Evolutionary conservation across 2,888 invertebrate genomes (phyloP).

Genomic region (Scaptomyza caliginosa): DNA sequence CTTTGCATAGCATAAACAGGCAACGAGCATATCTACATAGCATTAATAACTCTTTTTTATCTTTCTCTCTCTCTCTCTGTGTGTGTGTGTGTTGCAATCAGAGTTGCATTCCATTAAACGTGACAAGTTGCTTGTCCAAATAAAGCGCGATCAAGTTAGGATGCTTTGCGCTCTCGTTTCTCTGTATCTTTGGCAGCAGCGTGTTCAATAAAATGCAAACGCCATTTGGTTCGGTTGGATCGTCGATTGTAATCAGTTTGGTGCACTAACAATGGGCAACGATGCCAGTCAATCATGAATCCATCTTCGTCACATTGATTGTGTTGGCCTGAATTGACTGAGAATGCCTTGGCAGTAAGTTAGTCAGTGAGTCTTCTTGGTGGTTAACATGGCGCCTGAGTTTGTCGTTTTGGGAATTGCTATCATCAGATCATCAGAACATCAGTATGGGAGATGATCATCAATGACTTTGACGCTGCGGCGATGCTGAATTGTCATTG

Average conservation of each 20-base stretch:
- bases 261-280: constrained; percentile 66
- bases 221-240: constrained; percentile 34
- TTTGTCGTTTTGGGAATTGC: constrained; percentile 82
- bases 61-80: constrained; percentile 13
- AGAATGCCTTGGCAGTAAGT: constrained; percentile 47
- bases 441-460: constrained; percentile 57
- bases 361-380: constrained; percentile 65
- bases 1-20: constrained; percentile 49
- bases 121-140: constrained; percentile 79
- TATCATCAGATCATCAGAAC: constrained; percentile 70
- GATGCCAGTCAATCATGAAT: constrained; percentile 66
- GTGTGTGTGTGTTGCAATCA: constrained; percentile 28
- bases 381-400: constrained; percentile 84
- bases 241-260: constrained; percentile 64
- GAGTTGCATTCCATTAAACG: constrained; percentile 70
- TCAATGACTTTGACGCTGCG: constrained; percentile 66
- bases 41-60: constrained; percentile 40
- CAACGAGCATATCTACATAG: background rate
- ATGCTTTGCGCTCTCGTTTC: background rate
- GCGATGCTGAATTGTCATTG: constrained; percentile 47
- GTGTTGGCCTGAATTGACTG: constrained; percentile 11
- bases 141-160: constrained; percentile 63
- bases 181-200: constrained; percentile 55
- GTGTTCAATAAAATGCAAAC: constrained; percentile 77
- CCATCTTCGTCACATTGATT: constrained; percentile 71